These are phyloP conservation scores for Lota lota DNA, from an alignment of 2,113 vertebrate species.

Conservation along the genomic window DNA sequence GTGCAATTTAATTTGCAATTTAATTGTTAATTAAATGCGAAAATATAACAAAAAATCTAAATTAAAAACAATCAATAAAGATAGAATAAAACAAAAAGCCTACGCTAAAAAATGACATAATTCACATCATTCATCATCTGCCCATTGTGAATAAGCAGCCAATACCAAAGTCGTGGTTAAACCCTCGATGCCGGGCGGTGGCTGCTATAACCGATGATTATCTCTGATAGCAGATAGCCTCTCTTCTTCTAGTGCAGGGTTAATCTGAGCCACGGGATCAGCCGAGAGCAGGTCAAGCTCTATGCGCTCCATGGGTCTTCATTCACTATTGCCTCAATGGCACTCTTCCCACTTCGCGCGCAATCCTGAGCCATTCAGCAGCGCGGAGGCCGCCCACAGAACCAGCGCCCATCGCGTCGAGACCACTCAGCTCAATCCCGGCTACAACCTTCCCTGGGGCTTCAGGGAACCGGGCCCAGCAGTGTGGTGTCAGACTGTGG, in stretches of 20 bases:
- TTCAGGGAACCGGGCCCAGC: neutral
- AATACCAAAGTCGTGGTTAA: slow-evolving; percentile 14
- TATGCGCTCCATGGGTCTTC: slow-evolving; percentile 20
- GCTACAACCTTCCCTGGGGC: neutral
- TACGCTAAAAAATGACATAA: too few species aligned
- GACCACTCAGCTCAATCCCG: too few species aligned
- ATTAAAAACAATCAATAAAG: neutral
- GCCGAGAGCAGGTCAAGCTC: slow-evolving; percentile 23
- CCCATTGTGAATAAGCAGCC: slow-evolving; percentile 21
- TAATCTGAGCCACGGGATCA: slow-evolving; percentile 20
- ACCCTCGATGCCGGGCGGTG: neutral
- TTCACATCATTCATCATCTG: neutral
- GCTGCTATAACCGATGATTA: slow-evolving; percentile 28
- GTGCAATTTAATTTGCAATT: too few species aligned
- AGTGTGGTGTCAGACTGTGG: too few species aligned
- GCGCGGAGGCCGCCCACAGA: too few species aligned
- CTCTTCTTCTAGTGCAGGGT: slow-evolving; percentile 16
- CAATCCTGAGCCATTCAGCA: too few species aligned
- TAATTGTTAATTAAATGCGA: neutral
- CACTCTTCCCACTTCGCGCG: neutral
- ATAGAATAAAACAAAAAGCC: neutral
- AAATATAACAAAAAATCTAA: neutral
- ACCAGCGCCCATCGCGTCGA: too few species aligned
- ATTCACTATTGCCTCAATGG: slow-evolving; percentile 23
- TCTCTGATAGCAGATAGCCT: slow-evolving; percentile 14